Evolutionary conservation across 2,113 vertebrate genomes (phyloP).

Genomic region (Prietella phreatophila): DNA sequence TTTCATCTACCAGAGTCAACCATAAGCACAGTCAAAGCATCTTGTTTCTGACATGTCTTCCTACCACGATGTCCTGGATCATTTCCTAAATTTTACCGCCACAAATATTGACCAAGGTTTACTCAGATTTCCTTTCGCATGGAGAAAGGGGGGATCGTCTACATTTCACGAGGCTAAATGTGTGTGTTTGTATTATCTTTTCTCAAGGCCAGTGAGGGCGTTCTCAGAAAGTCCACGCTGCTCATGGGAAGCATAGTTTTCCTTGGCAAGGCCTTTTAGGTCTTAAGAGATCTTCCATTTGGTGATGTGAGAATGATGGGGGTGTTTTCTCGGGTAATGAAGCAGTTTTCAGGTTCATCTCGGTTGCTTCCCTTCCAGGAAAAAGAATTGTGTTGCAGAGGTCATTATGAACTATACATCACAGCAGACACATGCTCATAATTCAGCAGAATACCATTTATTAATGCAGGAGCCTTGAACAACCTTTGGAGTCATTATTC

Average conservation of each 20-base stretch:
- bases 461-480: constrained; percentile 39
- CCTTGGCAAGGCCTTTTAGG: constrained; percentile 46
- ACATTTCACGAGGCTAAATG: constrained; percentile 22
- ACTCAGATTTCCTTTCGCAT: not conserved
- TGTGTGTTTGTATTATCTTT: constrained; percentile 48
- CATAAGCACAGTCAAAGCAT: constrained; percentile 22
- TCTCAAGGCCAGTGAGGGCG: constrained; percentile 32
- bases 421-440: constrained; percentile 34
- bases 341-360: constrained; percentile 42
- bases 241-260: constrained; percentile 49
- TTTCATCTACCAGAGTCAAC: constrained; percentile 29
- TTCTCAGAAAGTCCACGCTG: constrained; percentile 49
- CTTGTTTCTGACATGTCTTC: not conserved
- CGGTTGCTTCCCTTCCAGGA: constrained; percentile 32
- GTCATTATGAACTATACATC: constrained; percentile 48
- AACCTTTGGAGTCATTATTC: constrained; percentile 22
- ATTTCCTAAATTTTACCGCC: not conserved
- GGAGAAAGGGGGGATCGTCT: not conserved
- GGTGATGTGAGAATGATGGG: constrained; percentile 50
- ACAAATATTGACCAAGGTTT: constrained; percentile 34
- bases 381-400: constrained; percentile 37
- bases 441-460: constrained; percentile 30
- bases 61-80: not conserved
- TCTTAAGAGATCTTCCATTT: constrained; percentile 48
- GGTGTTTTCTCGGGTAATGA: constrained; percentile 53